Base-by-base conservation (phyloP, 2,888 invertebrate genomes). In the Prionchulus punctatus region DNA sequence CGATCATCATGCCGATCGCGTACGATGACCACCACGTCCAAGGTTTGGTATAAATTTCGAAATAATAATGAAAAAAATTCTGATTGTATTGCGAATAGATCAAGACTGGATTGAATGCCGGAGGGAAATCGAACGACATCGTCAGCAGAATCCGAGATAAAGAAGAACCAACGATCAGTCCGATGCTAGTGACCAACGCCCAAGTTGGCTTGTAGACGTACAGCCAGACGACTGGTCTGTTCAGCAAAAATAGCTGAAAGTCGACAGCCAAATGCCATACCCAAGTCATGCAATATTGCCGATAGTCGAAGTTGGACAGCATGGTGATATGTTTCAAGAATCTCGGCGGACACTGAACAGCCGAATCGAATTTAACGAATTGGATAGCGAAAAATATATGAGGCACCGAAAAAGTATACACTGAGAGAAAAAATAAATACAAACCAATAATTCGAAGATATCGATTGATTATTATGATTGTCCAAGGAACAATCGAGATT, bases 211-310 rank as follows among this genome's bases (percentile, higher is more conserved):
- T 12, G 23, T 45, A 23, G 7, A 7, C n/a, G 47, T 21, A 21
- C 23, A 45, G 23, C 7, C 15, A 21, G 15, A 45, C 15, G 23
- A 45, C 4, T 7, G 47, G 47, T 12, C 4, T 21, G 23, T 45
- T 45, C 23, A 45, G 47, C 15, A 45, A 23, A 45, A 45, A 45
- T 45, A 45, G 47, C 23, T 45, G 47, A 45, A 45, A 45, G 23
- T 45, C 47, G 15, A 45, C 47, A 23, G 47, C 47, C 23, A 45
- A 45, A 23, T 45, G 23, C 47, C 47, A 45, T 7, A 23, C 23
- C 47, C 47, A 45, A 21, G 47, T 45, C 15, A 23, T 7, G 23
- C 47, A 45, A 18, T 7, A 45, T 12, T 45, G 15, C n/a, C 7
- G n/a, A 45, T 45, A 23, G 4, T 45, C 7, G 15, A 45, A 45